Evolutionary conservation across 2,113 vertebrate species (phyloP).

Genomic region (Salminus brasiliensis): DNA sequence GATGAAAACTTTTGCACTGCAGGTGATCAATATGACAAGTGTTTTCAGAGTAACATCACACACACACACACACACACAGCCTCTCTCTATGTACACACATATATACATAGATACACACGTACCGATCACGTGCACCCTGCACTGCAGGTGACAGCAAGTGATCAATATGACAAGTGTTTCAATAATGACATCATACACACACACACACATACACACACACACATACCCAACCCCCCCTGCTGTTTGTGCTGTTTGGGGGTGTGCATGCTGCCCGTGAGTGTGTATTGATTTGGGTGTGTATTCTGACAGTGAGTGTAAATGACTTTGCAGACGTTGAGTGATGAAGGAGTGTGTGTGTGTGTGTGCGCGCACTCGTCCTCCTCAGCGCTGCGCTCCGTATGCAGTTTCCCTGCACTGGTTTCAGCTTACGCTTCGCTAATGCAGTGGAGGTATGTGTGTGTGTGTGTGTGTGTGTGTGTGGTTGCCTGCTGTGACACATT

Average conservation of each 20-base stretch:
- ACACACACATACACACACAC: neutral
- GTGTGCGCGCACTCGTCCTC: neutral
- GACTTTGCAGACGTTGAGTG: slow-evolving; percentile 23
- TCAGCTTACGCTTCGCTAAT: slow-evolving; percentile 3
- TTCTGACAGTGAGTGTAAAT: slow-evolving; percentile 31
- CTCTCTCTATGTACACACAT: no score
- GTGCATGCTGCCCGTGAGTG: slow-evolving; percentile 12
- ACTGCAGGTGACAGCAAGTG: slow-evolving; percentile 14
- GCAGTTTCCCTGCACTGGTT: slow-evolving; percentile 5
- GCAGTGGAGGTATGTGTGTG: neutral
- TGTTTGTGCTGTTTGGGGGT: neutral
- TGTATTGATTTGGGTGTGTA: slow-evolving; percentile 41
- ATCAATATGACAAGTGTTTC: slow-evolving; percentile 43
- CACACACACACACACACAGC: no score
- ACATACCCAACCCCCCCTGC: neutral
- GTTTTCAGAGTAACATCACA: no score
- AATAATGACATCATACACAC: slow-evolving; percentile 23
- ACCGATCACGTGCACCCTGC: neutral
- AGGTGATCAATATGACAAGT: no score
- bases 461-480: neutral
- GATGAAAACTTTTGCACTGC: no score
- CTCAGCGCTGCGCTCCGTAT: neutral
- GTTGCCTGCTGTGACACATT: slow-evolving; percentile 26
- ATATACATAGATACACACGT: neutral
- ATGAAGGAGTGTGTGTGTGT: neutral